Base-by-base conservation (phyloP, 2,888 invertebrate species). In the Pristionchus exspectatus region DNA sequence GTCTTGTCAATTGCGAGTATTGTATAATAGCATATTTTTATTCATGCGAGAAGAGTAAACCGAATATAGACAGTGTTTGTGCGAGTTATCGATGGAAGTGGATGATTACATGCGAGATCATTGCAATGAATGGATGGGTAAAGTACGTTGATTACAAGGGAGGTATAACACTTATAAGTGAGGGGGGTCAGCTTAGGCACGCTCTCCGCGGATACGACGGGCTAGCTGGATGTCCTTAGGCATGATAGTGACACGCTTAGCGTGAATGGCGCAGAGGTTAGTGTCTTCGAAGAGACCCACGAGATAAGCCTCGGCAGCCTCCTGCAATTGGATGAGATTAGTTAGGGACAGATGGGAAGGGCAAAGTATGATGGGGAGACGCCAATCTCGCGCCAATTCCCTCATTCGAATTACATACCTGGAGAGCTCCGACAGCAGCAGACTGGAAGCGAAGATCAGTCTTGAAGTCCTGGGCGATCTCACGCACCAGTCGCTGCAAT, bases 251-350 rank as follows among this genome's bases (percentile, higher is more conserved):
- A 98, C 98, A 95, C 98, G 97, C 96, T 98, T 98, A 94, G 98
- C 98, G 95, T 98, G 98, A 95, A 98, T 98, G 81, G 98, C 98
- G 96, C 98, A 98, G 96, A 98, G 96, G 96, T 98, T 98, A 93
- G 98, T 98, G 96, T 98, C 98, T 96, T 98, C 98, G 96, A 98
- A 98, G 90, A 98, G 96, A 92, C 98, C 98, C 90, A 98, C 98
- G 93, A 98, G 96, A 95, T 98, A 98, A 18, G 97, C 97, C 96
- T 98, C 97, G 94, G 90, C 89, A n/a, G 91, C 89, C 89, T 91
- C 91, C 90, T 91, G 88, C 24, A 87, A 83, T 21, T 14, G 59
- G 24, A 84, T 1, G 4, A 30, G 14, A 30, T 69, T 12, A 44
- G n/a, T 74, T 74, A 81, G 44, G n/a, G 77, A 81, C 77, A 81